A percentile compares a stretch with the other conserved stretches of the same genome.
Evolutionary conservation across 2,113 vertebrate genomes (phyloP).

Genomic region (Stigmatopora nigra): DNA sequence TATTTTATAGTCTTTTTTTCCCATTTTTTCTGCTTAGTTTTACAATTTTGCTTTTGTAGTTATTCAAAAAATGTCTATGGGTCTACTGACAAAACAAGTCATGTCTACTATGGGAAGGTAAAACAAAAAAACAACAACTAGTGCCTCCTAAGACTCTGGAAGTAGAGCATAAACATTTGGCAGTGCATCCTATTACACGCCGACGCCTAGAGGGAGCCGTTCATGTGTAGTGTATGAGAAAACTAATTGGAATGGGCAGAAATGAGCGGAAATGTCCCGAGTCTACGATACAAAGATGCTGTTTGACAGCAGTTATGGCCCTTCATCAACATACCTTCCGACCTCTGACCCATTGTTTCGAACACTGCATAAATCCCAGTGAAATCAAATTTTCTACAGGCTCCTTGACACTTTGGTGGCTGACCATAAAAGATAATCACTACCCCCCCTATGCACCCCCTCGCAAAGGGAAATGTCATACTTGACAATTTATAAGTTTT

Average conservation of each 20-base stretch:
- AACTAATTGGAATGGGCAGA: slow-evolving; percentile 7
- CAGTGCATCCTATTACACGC: no score
- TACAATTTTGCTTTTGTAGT: no score
- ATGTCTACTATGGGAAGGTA: no score
- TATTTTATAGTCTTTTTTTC: no score
- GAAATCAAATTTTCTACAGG: slow-evolving; percentile 47
- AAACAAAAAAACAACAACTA: background rate
- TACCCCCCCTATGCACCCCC: background rate
- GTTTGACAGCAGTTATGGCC: background rate
- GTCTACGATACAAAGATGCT: slow-evolving; percentile 5
- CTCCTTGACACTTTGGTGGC: slow-evolving; percentile 37
- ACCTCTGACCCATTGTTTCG: slow-evolving; percentile 30
- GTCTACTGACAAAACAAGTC: no score
- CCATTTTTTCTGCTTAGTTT: no score
- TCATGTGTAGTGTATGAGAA: background rate
- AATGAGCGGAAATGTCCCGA: slow-evolving; percentile 13
- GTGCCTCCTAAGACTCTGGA: background rate
- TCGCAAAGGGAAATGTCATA: background rate
- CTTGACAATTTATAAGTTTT: no score
- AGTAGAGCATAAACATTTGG: background rate
- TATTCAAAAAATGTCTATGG: no score
- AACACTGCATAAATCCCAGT: slow-evolving; percentile 31
- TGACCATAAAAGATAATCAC: slow-evolving; percentile 43
- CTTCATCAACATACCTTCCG: background rate
- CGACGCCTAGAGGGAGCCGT: background rate